phyloP scores from a whole-genome alignment of 1,140 invertebrate species.

The Zaprionus taronus region DNA sequence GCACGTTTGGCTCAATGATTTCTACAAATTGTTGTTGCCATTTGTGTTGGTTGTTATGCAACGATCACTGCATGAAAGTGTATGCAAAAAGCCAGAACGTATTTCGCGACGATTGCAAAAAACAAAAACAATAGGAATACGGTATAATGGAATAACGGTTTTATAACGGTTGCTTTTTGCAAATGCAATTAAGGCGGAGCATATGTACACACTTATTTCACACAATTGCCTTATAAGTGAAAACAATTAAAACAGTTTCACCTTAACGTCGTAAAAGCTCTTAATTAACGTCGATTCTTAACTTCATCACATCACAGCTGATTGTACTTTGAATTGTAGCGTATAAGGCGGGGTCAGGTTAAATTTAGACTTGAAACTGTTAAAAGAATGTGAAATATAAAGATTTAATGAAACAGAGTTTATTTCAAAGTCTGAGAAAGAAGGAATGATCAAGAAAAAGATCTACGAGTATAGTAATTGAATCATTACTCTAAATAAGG shows the following conservation, averaged over 20 bases:
- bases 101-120: conserved; percentile 8
- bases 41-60: conserved; percentile 39
- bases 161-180: conserved; percentile 22
- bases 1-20: conserved; percentile 45
- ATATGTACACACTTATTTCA: background rate
- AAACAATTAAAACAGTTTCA: conserved; percentile 66
- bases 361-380: background rate
- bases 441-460: too few relatives aligned
- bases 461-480: too few relatives aligned
- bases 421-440: too few relatives aligned
- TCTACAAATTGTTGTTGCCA: conserved; percentile 31
- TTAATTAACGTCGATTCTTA: background rate
- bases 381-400: background rate
- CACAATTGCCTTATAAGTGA: conserved; percentile 44
- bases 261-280: conserved; percentile 6
- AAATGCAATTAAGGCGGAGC: conserved; percentile 47
- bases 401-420: too few relatives aligned
- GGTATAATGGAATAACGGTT: conserved; percentile 29
- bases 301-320: background rate
- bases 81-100: conserved; percentile 28
- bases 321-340: background rate
- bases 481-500: too few relatives aligned
- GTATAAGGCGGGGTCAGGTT: background rate
- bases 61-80: background rate
- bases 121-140: conserved; percentile 22